phyloP scores from a whole-genome alignment of 1,140 invertebrate species.

The Neodiprion lecontei region DNA sequence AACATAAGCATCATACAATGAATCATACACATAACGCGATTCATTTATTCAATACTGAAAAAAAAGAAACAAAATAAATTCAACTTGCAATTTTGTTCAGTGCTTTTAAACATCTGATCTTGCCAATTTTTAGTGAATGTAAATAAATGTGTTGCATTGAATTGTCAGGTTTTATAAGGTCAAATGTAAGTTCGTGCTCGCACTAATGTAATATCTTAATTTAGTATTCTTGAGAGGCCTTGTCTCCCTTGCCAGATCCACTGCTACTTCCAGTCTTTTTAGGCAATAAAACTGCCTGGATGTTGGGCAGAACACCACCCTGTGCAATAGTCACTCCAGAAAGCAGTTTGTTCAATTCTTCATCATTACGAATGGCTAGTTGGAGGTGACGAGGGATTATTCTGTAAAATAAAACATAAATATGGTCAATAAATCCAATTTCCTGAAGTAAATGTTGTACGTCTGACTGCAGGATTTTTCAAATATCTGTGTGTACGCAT shows the following conservation, averaged over 20 bases:
- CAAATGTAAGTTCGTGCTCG: neutral
- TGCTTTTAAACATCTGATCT: neutral
- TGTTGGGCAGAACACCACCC: constrained; percentile 81
- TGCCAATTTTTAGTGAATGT: neutral
- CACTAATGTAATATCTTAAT: constrained; percentile 19
- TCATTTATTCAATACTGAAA: constrained; percentile 6
- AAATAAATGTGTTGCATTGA: neutral
- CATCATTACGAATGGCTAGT: constrained; percentile 81
- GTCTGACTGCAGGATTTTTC: too few relatives aligned
- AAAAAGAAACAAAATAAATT: constrained; percentile 13
- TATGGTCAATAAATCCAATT: too few relatives aligned
- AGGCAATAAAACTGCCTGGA: constrained; percentile 74
- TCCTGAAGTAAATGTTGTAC: too few relatives aligned
- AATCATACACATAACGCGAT: neutral
- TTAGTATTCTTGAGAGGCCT: constrained; percentile 47
- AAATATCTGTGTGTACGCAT: too few relatives aligned
- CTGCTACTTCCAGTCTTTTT: constrained; percentile 67
- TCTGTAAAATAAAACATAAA: constrained; percentile 41
- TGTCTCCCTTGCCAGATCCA: constrained; percentile 43
- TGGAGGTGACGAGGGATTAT: constrained; percentile 81
- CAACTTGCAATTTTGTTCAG: neutral
- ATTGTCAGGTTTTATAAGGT: neutral
- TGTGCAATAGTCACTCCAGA: constrained; percentile 79
- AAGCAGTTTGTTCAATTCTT: constrained; percentile 81
- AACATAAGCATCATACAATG: too few relatives aligned